phyloP scores from a whole-genome alignment of 2,113 vertebrate genomes.

The Dermatemys mawii region DNA sequence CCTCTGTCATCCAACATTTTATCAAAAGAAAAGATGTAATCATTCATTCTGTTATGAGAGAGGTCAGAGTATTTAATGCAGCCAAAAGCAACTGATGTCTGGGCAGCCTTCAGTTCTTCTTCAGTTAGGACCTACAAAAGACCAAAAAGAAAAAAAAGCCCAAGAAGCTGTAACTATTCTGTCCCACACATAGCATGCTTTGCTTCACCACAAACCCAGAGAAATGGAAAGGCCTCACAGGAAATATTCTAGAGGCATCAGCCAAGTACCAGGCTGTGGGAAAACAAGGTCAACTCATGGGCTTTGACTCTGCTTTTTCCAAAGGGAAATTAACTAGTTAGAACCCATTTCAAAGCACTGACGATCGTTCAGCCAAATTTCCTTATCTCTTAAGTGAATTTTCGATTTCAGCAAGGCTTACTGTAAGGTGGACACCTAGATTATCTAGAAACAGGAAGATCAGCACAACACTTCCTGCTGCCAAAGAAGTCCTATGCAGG shows the following conservation, averaged over 20 bases:
- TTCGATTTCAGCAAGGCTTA: neutral
- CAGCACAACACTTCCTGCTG: neutral
- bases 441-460: neutral
- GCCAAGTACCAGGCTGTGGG: neutral
- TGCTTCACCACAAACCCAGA: neutral
- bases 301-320: neutral
- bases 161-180: neutral
- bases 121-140: conserved; percentile 80
- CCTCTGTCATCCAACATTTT: conserved; percentile 99
- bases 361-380: neutral
- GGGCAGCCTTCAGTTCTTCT: conserved; percentile 89
- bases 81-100: conserved; percentile 91
- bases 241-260: neutral
- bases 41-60: conserved; percentile 95
- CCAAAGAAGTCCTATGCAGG: neutral
- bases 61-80: conserved; percentile 98
- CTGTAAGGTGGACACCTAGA: neutral
- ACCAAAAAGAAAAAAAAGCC: neutral
- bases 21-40: conserved; percentile 98
- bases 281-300: neutral
- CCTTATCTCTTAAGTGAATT: neutral
- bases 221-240: neutral
- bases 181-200: neutral
- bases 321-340: neutral
- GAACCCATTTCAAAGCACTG: neutral